phyloP scores from a whole-genome alignment of 1,140 invertebrate genomes.

The Lepidostoma basale region DNA sequence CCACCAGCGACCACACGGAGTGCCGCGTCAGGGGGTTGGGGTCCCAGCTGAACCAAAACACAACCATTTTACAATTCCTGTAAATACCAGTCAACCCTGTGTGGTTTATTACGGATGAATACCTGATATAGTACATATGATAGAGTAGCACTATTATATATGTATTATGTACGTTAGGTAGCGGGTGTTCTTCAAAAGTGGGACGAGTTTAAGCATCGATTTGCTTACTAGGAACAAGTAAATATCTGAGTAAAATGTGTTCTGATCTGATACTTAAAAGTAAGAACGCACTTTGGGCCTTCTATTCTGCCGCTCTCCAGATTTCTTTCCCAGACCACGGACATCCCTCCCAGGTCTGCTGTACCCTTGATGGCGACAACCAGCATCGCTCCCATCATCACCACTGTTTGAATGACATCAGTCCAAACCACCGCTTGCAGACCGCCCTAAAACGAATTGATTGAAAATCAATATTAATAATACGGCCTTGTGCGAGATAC shows the following conservation, averaged over 20 bases:
- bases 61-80: no score
- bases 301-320: constrained; percentile 75
- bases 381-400: constrained; percentile 86
- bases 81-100: no score
- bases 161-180: no score
- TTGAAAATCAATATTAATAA: not conserved
- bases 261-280: not conserved
- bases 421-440: constrained; percentile 94
- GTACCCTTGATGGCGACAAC: constrained; percentile 82
- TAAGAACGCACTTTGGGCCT: constrained; percentile 69
- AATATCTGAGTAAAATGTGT: not conserved
- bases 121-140: no score
- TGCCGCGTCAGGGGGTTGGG: constrained; percentile 73
- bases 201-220: no score
- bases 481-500: no score
- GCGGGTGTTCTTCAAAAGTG: no score
- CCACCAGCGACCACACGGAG: constrained; percentile 74
- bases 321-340: constrained; percentile 71
- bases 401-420: constrained; percentile 84
- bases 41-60: constrained; percentile 62
- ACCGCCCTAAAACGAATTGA: constrained; percentile 71
- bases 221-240: no score
- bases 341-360: constrained; percentile 76
- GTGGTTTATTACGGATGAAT: no score
- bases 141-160: no score